Conservation (phyloP, 2,888 invertebrate species). For the Holacanthella duospinosa region DNA sequence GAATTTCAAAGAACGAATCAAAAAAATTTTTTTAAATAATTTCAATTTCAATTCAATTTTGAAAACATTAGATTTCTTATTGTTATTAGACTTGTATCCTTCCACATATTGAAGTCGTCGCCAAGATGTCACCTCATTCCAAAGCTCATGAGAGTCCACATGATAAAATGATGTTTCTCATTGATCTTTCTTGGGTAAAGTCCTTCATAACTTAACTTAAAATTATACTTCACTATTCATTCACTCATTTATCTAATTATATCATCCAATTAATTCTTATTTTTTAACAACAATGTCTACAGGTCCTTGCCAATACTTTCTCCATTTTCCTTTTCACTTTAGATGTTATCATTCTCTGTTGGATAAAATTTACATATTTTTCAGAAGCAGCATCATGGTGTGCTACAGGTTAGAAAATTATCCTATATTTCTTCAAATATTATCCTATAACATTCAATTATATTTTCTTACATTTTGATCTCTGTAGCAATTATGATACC, state of each 20-base stretch:
- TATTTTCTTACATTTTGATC: not conserved
- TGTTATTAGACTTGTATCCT: constrained; percentile 29
- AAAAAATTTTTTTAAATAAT: not conserved
- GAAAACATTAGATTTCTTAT: not conserved
- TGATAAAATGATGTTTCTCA: constrained; percentile 31
- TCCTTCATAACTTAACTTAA: too few relatives aligned
- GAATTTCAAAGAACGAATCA: not conserved
- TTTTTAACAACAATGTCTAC: too few relatives aligned
- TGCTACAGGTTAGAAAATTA: constrained; percentile 11
- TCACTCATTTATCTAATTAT: too few relatives aligned
- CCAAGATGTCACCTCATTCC: constrained; percentile 21
- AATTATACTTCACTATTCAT: too few relatives aligned
- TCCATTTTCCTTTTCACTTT: constrained; percentile 34
- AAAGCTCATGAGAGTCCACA: constrained; percentile 30
- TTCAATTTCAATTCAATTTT: not conserved
- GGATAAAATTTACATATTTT: constrained; percentile 36
- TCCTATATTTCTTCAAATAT: not conserved
- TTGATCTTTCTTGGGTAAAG: constrained; percentile 35
- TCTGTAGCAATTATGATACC: constrained; percentile 24
- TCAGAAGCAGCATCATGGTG: constrained; percentile 24
- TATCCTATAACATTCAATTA: not conserved
- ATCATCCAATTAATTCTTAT: too few relatives aligned
- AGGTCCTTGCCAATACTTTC: constrained; percentile 28
- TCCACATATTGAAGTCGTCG: constrained; percentile 31
- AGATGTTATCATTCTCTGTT: constrained; percentile 33